A percentile compares a stretch with the other conserved stretches of the same genome.
Conservation (phyloP, 2,888 invertebrate genomes). For the Metacarcinus magister region DNA sequence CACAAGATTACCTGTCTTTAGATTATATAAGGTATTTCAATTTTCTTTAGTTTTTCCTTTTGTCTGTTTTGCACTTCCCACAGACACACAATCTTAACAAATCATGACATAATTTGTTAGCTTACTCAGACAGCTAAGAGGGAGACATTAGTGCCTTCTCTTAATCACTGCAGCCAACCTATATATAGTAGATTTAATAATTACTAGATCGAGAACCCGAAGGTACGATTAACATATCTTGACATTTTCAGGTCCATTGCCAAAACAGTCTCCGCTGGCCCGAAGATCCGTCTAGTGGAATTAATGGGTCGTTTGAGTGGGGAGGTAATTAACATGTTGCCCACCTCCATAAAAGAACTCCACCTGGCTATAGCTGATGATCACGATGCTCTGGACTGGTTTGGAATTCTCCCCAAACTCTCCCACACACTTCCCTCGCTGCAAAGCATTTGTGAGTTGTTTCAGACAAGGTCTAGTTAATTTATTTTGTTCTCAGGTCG, state of each 20-base stretch:
- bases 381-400: constrained; percentile 18
- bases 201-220: not conserved
- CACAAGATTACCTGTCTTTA: not conserved
- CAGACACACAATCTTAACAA: not conserved
- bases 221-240: not conserved
- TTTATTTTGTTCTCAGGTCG: not conserved
- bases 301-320: constrained; percentile 54
- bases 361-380: constrained; percentile 56
- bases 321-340: not conserved
- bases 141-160: no score
- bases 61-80: not conserved
- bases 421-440: not conserved
- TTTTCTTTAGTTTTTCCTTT: not conserved
- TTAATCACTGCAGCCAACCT: no score
- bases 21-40: not conserved
- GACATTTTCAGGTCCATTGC: not conserved
- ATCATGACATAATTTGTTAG: not conserved
- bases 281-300: constrained; percentile 52
- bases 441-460: constrained; percentile 32
- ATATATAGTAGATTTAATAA: no score
- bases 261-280: not conserved
- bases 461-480: not conserved
- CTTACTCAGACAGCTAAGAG: not conserved
- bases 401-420: not conserved
- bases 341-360: constrained; percentile 5